A percentile compares a stretch with the other conserved stretches of the same genome.
Evolutionary conservation across 2,888 invertebrate species (phyloP).

Genomic region (Himalopsyche japonica): DNA sequence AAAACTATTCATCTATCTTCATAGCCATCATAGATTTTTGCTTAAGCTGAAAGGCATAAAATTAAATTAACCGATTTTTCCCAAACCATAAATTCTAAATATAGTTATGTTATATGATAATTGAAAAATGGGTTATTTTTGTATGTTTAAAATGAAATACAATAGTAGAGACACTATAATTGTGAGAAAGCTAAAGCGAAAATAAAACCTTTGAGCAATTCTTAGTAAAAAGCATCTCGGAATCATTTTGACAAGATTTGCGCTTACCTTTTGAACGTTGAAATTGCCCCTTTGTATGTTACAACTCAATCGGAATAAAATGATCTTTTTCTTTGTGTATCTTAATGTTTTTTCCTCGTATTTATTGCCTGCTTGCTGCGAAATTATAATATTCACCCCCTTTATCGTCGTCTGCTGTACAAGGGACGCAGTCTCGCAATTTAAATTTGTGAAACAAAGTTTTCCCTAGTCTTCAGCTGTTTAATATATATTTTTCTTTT

Average conservation of each 20-base stretch:
- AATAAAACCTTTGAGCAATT: not conserved
- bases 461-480: slow-evolving; percentile 19
- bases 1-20: too few species aligned
- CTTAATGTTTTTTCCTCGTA: slow-evolving; percentile 30
- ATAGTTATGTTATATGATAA: too few species aligned
- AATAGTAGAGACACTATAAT: not conserved
- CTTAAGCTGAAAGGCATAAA: too few species aligned
- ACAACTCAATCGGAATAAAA: slow-evolving; percentile 40
- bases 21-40: too few species aligned
- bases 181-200: not conserved
- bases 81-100: too few species aligned
- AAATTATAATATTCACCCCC: slow-evolving; percentile 38
- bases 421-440: slow-evolving; percentile 17
- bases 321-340: slow-evolving; percentile 38
- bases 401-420: not conserved
- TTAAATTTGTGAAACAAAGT: slow-evolving; percentile 37
- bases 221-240: not conserved
- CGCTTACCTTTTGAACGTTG: slow-evolving; percentile 10
- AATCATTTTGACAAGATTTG: not conserved
- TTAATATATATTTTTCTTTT: slow-evolving; percentile 27
- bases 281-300: slow-evolving; percentile 28
- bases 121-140: too few species aligned
- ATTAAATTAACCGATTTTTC: too few species aligned
- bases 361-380: slow-evolving; percentile 30
- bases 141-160: too few species aligned